A percentile compares a stretch with the other conserved stretches of the same genome.
phyloP scores from a whole-genome alignment of 2,888 invertebrate species.

The Drosophila colorata region DNA sequence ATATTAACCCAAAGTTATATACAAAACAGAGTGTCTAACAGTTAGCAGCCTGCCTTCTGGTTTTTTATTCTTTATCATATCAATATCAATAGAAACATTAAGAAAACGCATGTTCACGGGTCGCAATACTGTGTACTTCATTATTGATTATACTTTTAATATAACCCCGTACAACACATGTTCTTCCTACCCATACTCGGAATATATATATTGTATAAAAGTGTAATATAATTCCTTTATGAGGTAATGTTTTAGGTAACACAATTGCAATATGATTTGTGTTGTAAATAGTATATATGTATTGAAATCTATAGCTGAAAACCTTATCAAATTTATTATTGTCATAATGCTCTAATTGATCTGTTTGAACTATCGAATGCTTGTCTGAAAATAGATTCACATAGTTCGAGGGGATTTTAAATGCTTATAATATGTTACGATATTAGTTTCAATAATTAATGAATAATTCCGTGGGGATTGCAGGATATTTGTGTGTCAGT shows the following conservation, averaged over 20 bases:
- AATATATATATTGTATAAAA: not conserved
- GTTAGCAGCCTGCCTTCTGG: too few species aligned
- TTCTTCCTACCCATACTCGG: not conserved
- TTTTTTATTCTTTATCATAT: not conserved
- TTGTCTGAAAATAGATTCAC: too few species aligned
- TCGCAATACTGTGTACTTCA: not conserved
- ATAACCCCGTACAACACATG: not conserved
- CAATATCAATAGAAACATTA: not conserved
- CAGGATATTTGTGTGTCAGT: too few species aligned
- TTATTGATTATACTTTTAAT: not conserved
- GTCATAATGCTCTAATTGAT: too few species aligned
- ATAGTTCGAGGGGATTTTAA: too few species aligned
- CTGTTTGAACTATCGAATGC: not conserved
- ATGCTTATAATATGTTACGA: too few species aligned
- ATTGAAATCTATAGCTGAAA: not conserved
- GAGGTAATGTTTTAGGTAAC: not conserved
- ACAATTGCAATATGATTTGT: not conserved
- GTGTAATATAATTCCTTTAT: not conserved
- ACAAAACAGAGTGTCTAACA: not conserved
- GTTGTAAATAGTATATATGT: not conserved
- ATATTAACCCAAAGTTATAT: too few species aligned
- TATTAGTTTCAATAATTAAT: too few species aligned
- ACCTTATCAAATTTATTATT: not conserved
- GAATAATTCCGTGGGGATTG: too few species aligned
- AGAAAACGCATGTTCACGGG: too few species aligned